Base-by-base conservation (phyloP, 1,140 invertebrate genomes). In the Atta texana region DNA sequence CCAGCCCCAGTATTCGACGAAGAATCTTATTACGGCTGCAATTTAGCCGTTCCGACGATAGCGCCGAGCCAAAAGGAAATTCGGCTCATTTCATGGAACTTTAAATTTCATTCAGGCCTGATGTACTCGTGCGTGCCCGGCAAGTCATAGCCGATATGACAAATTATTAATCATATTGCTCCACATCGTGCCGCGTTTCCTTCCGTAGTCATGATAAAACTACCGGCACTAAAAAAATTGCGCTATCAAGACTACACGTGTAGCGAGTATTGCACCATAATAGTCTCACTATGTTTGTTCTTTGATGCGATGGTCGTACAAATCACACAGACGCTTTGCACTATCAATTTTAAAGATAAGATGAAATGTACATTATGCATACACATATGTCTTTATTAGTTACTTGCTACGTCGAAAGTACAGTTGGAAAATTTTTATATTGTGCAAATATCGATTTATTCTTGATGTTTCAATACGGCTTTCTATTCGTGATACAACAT, bases 11-110 rank as follows among this genome's bases (percentile, higher is more conserved):
- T 51, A 75, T 84, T 84, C 80, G 80, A n/a, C 39, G 68, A 75
- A 49, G 80, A 84, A 84, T 84, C 80, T 84, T 84, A 84, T 84
- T 84, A 84, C 69, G 69, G 39, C 49, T 84, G 80, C 80, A 84
- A 84, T 84, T 61, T 84, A 84, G 80, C 28, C 14, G 7, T 14
- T 28, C 49, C 77, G 77, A 3, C 75, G 75, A 49, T 63, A 44
- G 75, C 59, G 39, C 21, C 44, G 34, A 10, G 16, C 39, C 34
- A 44, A 21, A 39, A 59, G 55, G 53, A 84, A 61, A 74, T 84
- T 84, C 55, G 80, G 39, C 69, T 61, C 55, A 44, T 84, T 84
- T 61, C 80, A 75, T 84, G 39, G 68, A 84, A 84, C 69, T 84
- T 84, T 84, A 75, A 84, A 84, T 84, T 84, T 84, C 69, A 84